Conservation (phyloP, 2,888 invertebrate species). For the Tuberolachnus salignus region DNA sequence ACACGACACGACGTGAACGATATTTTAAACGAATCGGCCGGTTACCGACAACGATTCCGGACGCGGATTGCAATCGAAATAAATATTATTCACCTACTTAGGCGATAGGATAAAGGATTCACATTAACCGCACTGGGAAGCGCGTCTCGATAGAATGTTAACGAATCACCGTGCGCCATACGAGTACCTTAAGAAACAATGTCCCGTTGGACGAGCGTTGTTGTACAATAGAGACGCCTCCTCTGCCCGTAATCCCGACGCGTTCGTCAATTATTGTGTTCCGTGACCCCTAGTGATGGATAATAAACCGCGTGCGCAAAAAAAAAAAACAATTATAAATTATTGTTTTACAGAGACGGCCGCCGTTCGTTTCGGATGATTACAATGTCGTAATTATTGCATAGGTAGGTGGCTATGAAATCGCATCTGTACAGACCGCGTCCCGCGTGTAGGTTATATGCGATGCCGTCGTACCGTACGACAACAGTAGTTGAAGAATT, state of each 20-base stretch:
- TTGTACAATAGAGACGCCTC: background rate
- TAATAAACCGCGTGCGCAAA: background rate
- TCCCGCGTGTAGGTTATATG: background rate
- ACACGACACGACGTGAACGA: too few relatives aligned
- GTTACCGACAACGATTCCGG: too few relatives aligned
- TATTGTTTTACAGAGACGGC: background rate
- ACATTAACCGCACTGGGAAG: background rate
- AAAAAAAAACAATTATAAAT: slow-evolving; percentile 1
- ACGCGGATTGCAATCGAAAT: too few relatives aligned
- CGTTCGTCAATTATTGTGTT: background rate
- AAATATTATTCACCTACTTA: background rate
- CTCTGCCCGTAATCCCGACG: background rate
- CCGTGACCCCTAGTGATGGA: slow-evolving; percentile 23
- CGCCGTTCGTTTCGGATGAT: background rate
- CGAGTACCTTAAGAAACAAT: background rate
- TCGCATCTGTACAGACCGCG: too few relatives aligned
- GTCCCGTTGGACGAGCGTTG: slow-evolving; percentile 17
- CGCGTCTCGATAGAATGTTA: background rate
- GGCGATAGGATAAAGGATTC: background rate
- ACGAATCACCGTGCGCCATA: slow-evolving; percentile 1
- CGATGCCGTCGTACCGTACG: background rate
- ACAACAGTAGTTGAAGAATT: background rate
- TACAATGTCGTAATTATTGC: background rate
- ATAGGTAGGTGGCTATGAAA: too few relatives aligned
- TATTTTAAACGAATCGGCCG: too few relatives aligned